phyloP scores from a whole-genome alignment of 2,888 invertebrate species.

The Cryptosula pallasiana region DNA sequence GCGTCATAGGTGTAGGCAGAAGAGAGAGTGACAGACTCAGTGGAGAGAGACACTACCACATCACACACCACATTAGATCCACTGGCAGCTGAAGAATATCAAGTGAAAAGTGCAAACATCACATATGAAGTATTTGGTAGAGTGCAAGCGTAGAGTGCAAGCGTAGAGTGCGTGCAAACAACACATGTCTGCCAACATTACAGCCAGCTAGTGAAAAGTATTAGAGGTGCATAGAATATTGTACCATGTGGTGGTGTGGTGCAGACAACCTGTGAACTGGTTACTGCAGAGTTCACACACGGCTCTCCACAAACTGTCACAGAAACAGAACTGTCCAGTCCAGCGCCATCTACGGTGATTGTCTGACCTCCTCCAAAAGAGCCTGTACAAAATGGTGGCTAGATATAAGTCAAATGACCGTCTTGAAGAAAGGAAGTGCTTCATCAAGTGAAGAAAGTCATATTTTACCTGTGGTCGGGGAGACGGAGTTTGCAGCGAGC shows the following conservation, averaged over 20 bases:
- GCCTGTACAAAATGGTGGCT: neutral
- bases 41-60: slow-evolving; percentile 1
- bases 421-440: neutral
- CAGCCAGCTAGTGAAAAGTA: too few relatives aligned
- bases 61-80: neutral
- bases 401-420: neutral
- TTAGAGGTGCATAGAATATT: too few relatives aligned
- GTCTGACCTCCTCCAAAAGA: slow-evolving; percentile 13
- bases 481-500: neutral
- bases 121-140: too few relatives aligned
- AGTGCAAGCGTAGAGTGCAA: too few relatives aligned
- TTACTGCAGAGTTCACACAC: neutral
- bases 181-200: too few relatives aligned
- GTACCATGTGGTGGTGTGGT: neutral
- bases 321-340: neutral
- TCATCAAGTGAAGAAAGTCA: neutral
- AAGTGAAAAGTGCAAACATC: too few relatives aligned
- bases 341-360: neutral
- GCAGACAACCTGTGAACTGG: neutral
- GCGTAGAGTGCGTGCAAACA: too few relatives aligned
- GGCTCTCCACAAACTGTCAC: slow-evolving; percentile 18
- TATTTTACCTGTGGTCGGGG: slow-evolving; percentile 1
- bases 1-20: slow-evolving; percentile 16
- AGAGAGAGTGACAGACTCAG: slow-evolving; percentile 3
- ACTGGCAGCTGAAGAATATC: neutral